These are phyloP conservation scores for Drosophila paramelanica DNA, from an alignment of 2,888 invertebrate genomes.

Conservation along the genomic window DNA sequence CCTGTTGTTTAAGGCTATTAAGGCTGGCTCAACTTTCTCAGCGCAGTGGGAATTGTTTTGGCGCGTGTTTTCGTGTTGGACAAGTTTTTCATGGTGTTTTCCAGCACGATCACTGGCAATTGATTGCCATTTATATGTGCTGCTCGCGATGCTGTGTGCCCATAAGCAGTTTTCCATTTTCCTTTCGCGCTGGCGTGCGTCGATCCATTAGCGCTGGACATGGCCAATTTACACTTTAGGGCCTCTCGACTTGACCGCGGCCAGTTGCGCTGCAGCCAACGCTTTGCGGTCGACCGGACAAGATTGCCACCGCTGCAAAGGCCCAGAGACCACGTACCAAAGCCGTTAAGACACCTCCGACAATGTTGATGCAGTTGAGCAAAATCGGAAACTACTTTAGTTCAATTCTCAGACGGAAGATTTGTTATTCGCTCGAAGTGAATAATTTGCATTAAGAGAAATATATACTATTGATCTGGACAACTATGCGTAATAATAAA, in stretches of 20 bases:
- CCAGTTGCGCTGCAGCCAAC: conserved; percentile 50
- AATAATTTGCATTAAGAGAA: not conserved
- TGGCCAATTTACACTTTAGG: conserved; percentile 71
- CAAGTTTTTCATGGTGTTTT: conserved; percentile 60
- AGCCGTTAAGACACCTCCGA: conserved; percentile 34
- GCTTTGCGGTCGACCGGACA: conserved; percentile 7
- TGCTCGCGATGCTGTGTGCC: conserved; percentile 21
- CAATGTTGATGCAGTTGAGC: conserved; percentile 9
- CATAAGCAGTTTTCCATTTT: conserved; percentile 51
- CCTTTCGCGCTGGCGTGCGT: conserved; percentile 55
- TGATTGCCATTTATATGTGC: conserved; percentile 51
- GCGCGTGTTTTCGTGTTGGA: conserved; percentile 68
- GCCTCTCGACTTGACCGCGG: conserved; percentile 37
- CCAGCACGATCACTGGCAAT: conserved; percentile 55
- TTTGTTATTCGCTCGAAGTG: not conserved
- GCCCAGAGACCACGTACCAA: conserved; percentile 47
- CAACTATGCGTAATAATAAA: too few species aligned
- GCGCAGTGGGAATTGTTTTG: conserved; percentile 57
- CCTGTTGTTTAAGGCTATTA: conserved; percentile 1
- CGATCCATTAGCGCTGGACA: conserved; percentile 63
- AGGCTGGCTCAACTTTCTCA: conserved; percentile 55
- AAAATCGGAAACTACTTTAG: not conserved
- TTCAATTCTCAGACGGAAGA: not conserved
- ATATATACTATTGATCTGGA: too few species aligned
- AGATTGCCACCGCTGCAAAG: conserved; percentile 32